These are phyloP conservation scores for Xerus rutilus DNA, from an alignment of 2,797 vertebrate genomes.

Conservation along the genomic window DNA sequence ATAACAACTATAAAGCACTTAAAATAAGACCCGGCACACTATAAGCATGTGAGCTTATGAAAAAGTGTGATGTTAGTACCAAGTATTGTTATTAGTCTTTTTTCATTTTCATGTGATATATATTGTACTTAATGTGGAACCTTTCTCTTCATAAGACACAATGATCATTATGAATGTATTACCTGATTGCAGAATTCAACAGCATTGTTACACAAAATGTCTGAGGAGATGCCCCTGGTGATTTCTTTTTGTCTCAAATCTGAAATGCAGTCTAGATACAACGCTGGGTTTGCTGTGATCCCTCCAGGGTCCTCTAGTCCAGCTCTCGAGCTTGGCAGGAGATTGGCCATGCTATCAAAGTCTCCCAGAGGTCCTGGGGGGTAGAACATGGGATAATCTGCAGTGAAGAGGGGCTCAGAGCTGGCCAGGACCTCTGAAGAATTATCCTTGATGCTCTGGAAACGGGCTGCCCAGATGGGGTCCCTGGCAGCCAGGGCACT, in stretches of 20 bases:
- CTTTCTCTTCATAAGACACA: not conserved
- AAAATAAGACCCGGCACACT: not conserved
- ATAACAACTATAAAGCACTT: not conserved
- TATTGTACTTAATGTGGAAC: not conserved
- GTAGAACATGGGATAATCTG: not conserved
- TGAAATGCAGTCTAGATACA: slow-evolving; percentile 44
- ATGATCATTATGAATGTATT: not conserved
- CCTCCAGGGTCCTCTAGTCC: not conserved
- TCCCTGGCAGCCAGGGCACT: slow-evolving; percentile 48
- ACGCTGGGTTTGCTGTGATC: not conserved
- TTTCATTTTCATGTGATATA: not conserved
- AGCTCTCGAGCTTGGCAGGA: slow-evolving; percentile 12
- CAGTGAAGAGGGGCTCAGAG: not conserved
- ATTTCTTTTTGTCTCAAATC: slow-evolving; percentile 44
- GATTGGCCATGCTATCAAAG: not conserved
- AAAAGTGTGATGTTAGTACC: not conserved
- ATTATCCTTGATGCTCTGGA: slow-evolving; percentile 15
- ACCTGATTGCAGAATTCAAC: slow-evolving; percentile 67
- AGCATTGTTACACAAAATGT: not conserved
- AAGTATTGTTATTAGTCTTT: not conserved
- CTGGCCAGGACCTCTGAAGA: not conserved
- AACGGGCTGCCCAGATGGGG: slow-evolving; percentile 49
- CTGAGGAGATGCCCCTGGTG: not conserved
- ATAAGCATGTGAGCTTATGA: not conserved
- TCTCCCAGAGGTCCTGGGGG: not conserved